Base-by-base conservation (phyloP, 2,888 invertebrate genomes). In the Cataglyphis livida region DNA sequence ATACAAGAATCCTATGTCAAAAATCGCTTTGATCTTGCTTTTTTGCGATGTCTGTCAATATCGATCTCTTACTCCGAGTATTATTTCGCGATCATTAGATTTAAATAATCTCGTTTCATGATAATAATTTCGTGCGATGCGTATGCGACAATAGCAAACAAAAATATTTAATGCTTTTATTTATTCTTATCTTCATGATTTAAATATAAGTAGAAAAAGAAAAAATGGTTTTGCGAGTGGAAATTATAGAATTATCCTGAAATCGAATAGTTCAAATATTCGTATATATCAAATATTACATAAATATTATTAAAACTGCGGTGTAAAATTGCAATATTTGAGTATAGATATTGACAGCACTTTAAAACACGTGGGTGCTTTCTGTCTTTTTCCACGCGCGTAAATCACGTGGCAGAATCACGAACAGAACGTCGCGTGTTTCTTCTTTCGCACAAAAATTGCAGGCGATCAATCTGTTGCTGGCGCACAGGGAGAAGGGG, bases 61-160 rank as follows among this genome's bases (percentile, higher is more conserved):
- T 88, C 85, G 87, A 88, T 90, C 90, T 89, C 85, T 82, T 65
- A 32, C 66, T 83, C 32, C 79, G 85, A 85, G 85, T 89, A 90
- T 91, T 89, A 88, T 88, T 90, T 89, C 85, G 84, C 79, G 85
- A 90, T 88, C 85, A 84, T 51, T 64, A 82, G 86, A 87, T 85
- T 86, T 88, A 78, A 88, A 84, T 64, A 81, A 90, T 90, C 86
- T 85, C 83, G 87, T 86, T 88, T 87, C 68, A 64, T 75, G 32
- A 66, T 84, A 87, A 88, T 87, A 88, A 87, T 84, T 71, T 62
- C 18, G 5, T 6, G 3, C 57, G 74, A 74, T 5, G 32, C 7
- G 38, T 12, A 21, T 21, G 35, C 3, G 38, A 2, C 38, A 48
- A 32, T 44, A 32, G 15, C 28, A 18, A 76, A 18, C 0, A 10